Evolutionary conservation across 2,888 invertebrate species (phyloP).

Genomic region (Xestia xanthographa): DNA sequence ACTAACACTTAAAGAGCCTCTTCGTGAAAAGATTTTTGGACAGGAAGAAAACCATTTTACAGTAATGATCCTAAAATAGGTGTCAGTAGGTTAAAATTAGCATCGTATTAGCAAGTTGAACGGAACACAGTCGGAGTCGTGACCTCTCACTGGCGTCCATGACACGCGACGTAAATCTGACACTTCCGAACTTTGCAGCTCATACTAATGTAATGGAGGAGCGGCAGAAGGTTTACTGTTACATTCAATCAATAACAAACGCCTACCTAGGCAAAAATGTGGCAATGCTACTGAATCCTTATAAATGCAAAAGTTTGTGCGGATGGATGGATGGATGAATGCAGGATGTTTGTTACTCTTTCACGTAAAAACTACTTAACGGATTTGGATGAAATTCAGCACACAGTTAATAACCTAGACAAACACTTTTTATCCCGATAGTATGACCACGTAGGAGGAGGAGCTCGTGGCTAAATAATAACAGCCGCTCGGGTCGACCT

Average conservation of each 20-base stretch:
- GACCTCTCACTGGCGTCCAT: constrained; percentile 41
- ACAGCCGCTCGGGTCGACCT: too few species aligned
- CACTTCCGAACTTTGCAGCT: constrained; percentile 46
- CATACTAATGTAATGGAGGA: not conserved
- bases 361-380: too few species aligned
- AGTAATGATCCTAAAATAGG: not conserved
- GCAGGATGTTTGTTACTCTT: too few species aligned
- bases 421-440: too few species aligned
- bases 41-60: not conserved
- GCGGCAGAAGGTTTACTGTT: constrained; percentile 7
- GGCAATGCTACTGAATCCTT: too few species aligned
- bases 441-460: too few species aligned
- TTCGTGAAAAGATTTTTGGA: not conserved
- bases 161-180: constrained; percentile 43
- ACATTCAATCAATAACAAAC: not conserved
- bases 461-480: too few species aligned
- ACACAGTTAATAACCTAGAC: too few species aligned
- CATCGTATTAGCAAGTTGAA: constrained; percentile 31
- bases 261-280: not conserved
- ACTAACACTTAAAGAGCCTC: not conserved
- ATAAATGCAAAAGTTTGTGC: too few species aligned
- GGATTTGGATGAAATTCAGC: too few species aligned
- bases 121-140: constrained; percentile 20
- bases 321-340: too few species aligned
- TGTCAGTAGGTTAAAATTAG: constrained; percentile 10